Evolutionary conservation across 2,113 vertebrate species (phyloP), one percentile per base, ranked within the genome.

Genomic region (Sturnus vulgaris): DNA sequence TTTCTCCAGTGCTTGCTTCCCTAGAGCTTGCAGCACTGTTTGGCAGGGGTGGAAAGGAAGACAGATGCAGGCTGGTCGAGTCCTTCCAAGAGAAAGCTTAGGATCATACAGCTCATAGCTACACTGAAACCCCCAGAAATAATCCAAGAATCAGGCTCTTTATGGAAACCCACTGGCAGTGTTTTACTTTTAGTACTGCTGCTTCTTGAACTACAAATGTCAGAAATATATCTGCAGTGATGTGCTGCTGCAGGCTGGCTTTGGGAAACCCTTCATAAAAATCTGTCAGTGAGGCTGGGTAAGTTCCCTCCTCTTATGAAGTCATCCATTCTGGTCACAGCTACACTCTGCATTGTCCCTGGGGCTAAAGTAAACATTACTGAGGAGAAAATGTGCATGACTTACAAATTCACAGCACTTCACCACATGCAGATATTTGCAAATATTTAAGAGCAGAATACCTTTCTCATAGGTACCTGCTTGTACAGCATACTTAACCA

Each of bases 141-240:
- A 93, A 83, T 52, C 65, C 60, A 84, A 86, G 56, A 84, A 72
- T 49, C 25, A 47, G 61, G 56, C 15, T 83, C 93, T 96, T 82
- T 68, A 79, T 81, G 80, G 84, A 83, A 95, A 83, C 49, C 56
- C 72, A 93, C 76, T 65, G 72, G 82, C 72, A 4, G 57, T 68
- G 69, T 86, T 94, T 96, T 78, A 83, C 92, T 93, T 86, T 83
- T 71, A 77, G 76, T 85, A 70, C 11, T 0, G 3, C 70, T 94
- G 59, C 86, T 94, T 72, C 64, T 73, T 94, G 92, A 75, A 94
- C 94, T 92, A 93, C 90, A 96, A 93, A 94, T 94, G 95, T 93
- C 90, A 96, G 90, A 88, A 86, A 20, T 4, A 0, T 47, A 77
- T 88, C 88, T 53, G 68, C 66, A 92, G 56, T 35, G 72, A 86